phyloP scores from a whole-genome alignment of 2,888 invertebrate species.

The Cephus pulcher region DNA sequence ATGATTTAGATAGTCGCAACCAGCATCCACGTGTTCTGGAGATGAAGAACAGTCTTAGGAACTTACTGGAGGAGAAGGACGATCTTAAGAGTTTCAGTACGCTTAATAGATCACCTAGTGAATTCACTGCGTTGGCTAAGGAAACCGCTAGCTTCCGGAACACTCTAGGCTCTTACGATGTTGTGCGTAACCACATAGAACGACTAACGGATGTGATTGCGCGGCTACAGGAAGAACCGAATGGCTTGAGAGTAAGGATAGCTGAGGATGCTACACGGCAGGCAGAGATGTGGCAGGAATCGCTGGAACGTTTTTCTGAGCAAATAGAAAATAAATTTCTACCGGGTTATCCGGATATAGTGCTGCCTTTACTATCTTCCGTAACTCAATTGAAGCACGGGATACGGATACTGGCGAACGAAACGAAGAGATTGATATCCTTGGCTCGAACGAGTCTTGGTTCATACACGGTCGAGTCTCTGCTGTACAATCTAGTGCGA shows the following conservation, averaged over 20 bases:
- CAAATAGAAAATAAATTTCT: slow-evolving; percentile 71
- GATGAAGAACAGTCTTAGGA: slow-evolving; percentile 32
- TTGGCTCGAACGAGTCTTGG: slow-evolving; percentile 49
- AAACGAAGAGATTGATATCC: slow-evolving; percentile 68
- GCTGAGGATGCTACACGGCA: slow-evolving; percentile 65
- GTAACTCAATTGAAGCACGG: slow-evolving; percentile 77
- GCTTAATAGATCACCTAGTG: slow-evolving; percentile 42
- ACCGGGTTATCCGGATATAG: slow-evolving; percentile 82
- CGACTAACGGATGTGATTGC: slow-evolving; percentile 3
- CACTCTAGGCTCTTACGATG: slow-evolving; percentile 59
- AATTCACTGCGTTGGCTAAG: slow-evolving; percentile 44
- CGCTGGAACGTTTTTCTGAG: slow-evolving; percentile 70
- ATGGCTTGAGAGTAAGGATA: slow-evolving; percentile 28
- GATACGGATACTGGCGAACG: slow-evolving; percentile 70
- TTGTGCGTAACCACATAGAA: slow-evolving; percentile 54
- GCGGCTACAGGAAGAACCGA: not conserved
- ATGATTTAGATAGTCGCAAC: slow-evolving; percentile 61
- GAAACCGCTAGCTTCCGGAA: slow-evolving; percentile 58
- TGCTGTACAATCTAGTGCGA: slow-evolving; percentile 68
- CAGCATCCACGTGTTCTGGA: slow-evolving; percentile 39
- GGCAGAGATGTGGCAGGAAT: slow-evolving; percentile 69
- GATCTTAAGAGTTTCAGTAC: slow-evolving; percentile 45
- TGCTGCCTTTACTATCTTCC: slow-evolving; percentile 78
- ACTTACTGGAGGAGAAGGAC: slow-evolving; percentile 30
- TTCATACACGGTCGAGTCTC: slow-evolving; percentile 39